Conservation (phyloP, 2,888 invertebrate species). For the Agonopterix alstromeriana region DNA sequence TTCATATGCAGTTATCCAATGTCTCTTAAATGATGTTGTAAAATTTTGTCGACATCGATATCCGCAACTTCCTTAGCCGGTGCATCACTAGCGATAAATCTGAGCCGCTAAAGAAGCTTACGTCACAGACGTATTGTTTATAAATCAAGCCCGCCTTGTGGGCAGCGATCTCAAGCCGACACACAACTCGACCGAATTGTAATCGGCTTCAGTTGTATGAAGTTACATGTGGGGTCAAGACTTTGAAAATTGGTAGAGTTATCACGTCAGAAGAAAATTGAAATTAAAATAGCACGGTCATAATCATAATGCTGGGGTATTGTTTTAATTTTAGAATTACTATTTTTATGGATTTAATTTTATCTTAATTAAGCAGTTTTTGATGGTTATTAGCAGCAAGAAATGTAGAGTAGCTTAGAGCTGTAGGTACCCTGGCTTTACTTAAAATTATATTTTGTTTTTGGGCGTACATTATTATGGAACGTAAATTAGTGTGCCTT, state of each 20-base stretch:
- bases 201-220: background rate
- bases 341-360: background rate
- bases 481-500: too few relatives aligned
- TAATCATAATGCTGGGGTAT: conserved; percentile 13
- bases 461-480: too few relatives aligned
- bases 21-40: background rate
- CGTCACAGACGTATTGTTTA: conserved; percentile 76
- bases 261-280: conserved; percentile 12
- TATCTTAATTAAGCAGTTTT: background rate
- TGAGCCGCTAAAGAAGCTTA: conserved; percentile 74
- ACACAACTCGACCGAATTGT: conserved; percentile 2
- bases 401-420: too few relatives aligned
- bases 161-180: conserved; percentile 27
- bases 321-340: conserved; percentile 10
- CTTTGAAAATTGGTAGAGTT: conserved; percentile 2
- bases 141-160: conserved; percentile 58
- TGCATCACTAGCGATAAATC: conserved; percentile 68
- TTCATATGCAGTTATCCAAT: background rate
- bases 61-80: conserved; percentile 20
- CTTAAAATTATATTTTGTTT: too few relatives aligned
- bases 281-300: conserved; percentile 12
- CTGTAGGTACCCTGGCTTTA: too few relatives aligned
- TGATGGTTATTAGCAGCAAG: too few relatives aligned
- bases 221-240: background rate
- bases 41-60: conserved; percentile 24